Evolutionary conservation across 1,140 invertebrate genomes (phyloP).

Genomic region (Sminthurides bifidus): DNA sequence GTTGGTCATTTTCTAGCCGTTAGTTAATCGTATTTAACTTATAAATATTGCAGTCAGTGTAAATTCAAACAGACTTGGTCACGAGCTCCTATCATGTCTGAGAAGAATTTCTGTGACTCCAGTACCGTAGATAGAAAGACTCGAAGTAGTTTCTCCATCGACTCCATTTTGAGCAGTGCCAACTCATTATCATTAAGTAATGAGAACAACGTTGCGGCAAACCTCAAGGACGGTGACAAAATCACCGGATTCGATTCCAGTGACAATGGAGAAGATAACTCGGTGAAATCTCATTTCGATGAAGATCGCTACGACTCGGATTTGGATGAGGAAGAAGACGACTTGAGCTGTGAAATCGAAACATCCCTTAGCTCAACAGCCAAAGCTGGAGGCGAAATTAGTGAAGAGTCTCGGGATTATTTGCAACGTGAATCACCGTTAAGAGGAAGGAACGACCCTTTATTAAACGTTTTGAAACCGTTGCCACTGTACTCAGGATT

Average conservation of each 20-base stretch:
- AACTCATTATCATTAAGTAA: constrained; percentile 7
- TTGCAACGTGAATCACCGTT: background rate
- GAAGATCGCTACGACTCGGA: constrained; percentile 3
- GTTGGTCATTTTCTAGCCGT: background rate
- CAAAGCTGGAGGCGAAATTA: background rate
- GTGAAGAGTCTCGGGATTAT: background rate
- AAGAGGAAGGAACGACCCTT: background rate
- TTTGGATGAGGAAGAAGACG: constrained; percentile 2
- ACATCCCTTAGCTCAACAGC: background rate
- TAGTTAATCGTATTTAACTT: background rate
- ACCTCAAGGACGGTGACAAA: background rate
- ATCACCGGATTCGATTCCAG: background rate
- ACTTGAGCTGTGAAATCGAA: background rate
- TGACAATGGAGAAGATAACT: constrained; percentile 5
- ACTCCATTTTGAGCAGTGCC: constrained; percentile 28
- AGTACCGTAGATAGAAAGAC: background rate
- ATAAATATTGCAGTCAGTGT: background rate
- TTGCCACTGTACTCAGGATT: constrained; percentile 20
- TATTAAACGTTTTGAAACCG: constrained; percentile 19
- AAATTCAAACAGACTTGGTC: background rate
- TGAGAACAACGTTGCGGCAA: background rate
- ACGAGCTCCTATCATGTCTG: background rate
- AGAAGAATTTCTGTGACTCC: background rate
- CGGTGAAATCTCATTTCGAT: constrained; percentile 4
- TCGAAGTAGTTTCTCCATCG: constrained; percentile 24